A percentile compares a stretch with the other conserved stretches of the same genome.
Evolutionary conservation across 1,140 invertebrate genomes (phyloP).

Genomic region (Scaptomyza graminum): DNA sequence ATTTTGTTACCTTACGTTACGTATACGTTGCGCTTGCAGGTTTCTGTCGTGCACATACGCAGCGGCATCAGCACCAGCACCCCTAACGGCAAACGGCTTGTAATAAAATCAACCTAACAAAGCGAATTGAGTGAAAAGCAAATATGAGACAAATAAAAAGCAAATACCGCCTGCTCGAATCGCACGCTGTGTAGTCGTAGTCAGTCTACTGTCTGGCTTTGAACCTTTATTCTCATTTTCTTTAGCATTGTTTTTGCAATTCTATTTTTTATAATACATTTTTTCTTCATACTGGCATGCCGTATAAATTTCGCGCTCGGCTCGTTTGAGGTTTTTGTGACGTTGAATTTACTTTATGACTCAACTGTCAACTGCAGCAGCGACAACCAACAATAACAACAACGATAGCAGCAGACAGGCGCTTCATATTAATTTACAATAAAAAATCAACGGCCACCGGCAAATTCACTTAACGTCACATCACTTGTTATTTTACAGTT

Average conservation of each 20-base stretch:
- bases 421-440: constrained; percentile 26
- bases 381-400: constrained; percentile 47
- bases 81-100: constrained; percentile 37
- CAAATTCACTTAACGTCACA: constrained; percentile 49
- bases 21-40: neutral
- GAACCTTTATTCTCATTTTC: constrained; percentile 33
- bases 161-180: constrained; percentile 53
- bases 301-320: constrained; percentile 60
- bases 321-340: constrained; percentile 42
- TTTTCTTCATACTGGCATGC: constrained; percentile 3
- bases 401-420: constrained; percentile 28
- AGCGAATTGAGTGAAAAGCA: constrained; percentile 78
- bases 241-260: constrained; percentile 2
- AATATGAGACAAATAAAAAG: constrained; percentile 82
- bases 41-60: neutral
- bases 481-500: constrained; percentile 25
- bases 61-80: constrained; percentile 3
- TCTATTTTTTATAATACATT: neutral
- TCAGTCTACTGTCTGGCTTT: constrained; percentile 39
- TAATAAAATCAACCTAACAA: constrained; percentile 79
- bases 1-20: constrained; percentile 41
- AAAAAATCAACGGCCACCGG: constrained; percentile 12
- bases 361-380: constrained; percentile 66
- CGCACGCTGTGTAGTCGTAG: constrained; percentile 10
- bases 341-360: constrained; percentile 70